phyloP scores from a whole-genome alignment of 2,113 vertebrate species.

The Petromus typicus region DNA sequence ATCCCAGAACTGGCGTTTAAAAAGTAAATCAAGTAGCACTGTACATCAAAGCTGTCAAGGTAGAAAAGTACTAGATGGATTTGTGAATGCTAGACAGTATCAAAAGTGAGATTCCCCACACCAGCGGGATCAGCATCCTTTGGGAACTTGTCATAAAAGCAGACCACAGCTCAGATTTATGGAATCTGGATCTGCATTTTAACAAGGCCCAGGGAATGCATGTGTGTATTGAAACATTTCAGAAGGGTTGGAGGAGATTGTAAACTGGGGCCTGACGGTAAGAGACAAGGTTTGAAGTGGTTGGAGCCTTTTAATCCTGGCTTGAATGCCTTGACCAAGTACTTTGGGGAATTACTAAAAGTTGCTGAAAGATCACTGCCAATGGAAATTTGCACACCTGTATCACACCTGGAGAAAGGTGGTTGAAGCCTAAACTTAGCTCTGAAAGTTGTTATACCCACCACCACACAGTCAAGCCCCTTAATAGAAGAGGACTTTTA shows the following conservation, averaged over 20 bases:
- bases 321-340: background rate
- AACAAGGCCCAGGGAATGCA: background rate
- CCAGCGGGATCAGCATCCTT: background rate
- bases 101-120: background rate
- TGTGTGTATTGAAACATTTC: background rate
- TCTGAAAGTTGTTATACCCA: background rate
- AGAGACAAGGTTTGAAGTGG: background rate
- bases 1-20: background rate
- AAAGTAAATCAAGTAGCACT: background rate
- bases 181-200: slow-evolving; percentile 60
- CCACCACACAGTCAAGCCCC: background rate
- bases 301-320: background rate
- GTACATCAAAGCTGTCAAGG: background rate
- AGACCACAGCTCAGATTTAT: slow-evolving; percentile 20
- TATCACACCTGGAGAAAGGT: slow-evolving; percentile 7
- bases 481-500: slow-evolving; percentile 34
- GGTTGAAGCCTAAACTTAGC: background rate
- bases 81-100: background rate
- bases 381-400: background rate
- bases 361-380: slow-evolving; percentile 2
- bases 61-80: slow-evolving; percentile 19
- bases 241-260: background rate
- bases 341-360: slow-evolving; percentile 51
- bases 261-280: background rate
- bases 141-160: slow-evolving; percentile 29